Percentiles rank a stretch among this genome's conserved stretches.
These are phyloP conservation scores for Temnothorax curvispinosus DNA, from an alignment of 1,140 invertebrate species.

Conservation along the genomic window DNA sequence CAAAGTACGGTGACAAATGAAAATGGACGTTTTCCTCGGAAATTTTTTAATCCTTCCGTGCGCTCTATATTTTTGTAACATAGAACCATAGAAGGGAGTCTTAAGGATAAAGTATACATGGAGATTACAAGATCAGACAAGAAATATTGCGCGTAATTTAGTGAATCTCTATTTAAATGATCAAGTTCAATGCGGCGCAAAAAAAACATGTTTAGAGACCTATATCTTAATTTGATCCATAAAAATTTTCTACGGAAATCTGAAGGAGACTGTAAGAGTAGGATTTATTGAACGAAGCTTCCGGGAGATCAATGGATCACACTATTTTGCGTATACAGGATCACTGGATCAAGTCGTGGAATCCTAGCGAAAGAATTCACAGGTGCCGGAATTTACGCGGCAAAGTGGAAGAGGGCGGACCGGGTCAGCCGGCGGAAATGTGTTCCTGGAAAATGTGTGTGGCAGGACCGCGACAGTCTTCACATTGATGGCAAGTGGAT, in stretches of 20 bases:
- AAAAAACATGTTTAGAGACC: neutral
- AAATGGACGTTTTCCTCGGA: slow-evolving; percentile 39
- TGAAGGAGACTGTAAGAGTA: neutral
- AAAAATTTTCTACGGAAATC: neutral
- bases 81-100: neutral
- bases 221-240: neutral
- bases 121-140: neutral
- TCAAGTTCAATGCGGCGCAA: neutral
- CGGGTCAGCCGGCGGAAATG: slow-evolving; percentile 27
- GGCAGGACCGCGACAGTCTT: slow-evolving; percentile 24
- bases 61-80: neutral
- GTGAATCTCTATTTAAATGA: neutral
- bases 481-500: slow-evolving; percentile 47
- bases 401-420: slow-evolving; percentile 17
- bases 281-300: neutral
- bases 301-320: no score
- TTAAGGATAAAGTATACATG: neutral
- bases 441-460: slow-evolving; percentile 43
- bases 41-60: neutral
- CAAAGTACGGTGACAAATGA: slow-evolving; percentile 39
- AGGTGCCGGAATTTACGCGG: neutral
- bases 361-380: neutral
- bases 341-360: neutral
- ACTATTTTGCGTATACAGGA: neutral
- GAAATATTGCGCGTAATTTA: neutral